Percentiles rank a stretch among this genome's conserved stretches.
Conservation (phyloP, 53 echinoderm and acorn worm genomes). For the Antedon mediterranea region DNA sequence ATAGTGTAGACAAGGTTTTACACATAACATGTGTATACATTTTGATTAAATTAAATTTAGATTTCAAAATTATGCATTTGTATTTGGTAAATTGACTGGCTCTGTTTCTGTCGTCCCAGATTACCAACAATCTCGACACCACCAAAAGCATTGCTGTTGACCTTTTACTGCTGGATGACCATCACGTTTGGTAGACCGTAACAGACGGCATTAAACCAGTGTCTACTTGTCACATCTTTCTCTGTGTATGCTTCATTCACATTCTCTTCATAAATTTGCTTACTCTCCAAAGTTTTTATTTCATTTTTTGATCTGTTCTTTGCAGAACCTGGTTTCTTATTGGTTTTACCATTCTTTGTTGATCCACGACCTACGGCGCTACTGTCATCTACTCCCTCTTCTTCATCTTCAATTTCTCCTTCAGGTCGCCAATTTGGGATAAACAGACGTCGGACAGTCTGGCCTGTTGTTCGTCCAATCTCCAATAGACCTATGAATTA, state of each 20-base stretch:
- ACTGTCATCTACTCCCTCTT: conserved; percentile 2
- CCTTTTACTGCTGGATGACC: conserved; percentile 41
- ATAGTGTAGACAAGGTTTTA: no score
- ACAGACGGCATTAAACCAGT: conserved; percentile 93
- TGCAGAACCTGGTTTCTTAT: neutral
- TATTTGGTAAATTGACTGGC: no score
- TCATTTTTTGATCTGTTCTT: conserved; percentile 5
- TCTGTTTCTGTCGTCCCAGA: no score
- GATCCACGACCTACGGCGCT: conserved; percentile 13
- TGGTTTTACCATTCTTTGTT: conserved; percentile 9
- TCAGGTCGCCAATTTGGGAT: conserved; percentile 68
- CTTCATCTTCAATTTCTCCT: conserved; percentile 65
- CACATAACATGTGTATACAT: no score
- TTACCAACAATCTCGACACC: no score
- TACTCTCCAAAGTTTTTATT: conserved; percentile 3
- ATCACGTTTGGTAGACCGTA: conserved; percentile 88
- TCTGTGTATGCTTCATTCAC: conserved; percentile 23
- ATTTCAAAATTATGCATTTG: no score
- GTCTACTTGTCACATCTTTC: conserved; percentile 41
- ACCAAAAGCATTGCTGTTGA: no score
- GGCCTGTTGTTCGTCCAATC: conserved; percentile 63
- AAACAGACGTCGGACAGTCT: conserved; percentile 78
- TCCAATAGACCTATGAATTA: conserved; percentile 57
- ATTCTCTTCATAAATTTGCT: conserved; percentile 16
- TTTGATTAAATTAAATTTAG: no score